Evolutionary conservation across 2,113 vertebrate genomes (phyloP), one percentile per base, ranked within the genome.

Genomic region (Halcyon senegalensis): DNA sequence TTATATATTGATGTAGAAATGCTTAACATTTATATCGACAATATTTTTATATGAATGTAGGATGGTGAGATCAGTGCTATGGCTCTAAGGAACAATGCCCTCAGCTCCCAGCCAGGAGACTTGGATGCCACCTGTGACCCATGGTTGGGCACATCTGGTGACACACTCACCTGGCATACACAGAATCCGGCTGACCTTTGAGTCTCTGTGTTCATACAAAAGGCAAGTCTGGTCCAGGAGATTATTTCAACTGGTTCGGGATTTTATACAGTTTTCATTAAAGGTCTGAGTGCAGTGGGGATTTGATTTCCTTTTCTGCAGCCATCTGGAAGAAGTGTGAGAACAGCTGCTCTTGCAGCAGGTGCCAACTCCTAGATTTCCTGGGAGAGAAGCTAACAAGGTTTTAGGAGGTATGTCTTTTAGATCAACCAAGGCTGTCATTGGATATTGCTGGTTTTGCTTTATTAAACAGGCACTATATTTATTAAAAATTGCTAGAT

Each of bases 141-240:
- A 0, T 1, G 24, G 14, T 33, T 0, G 0, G 59, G 12, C 1
- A 0, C 59, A 43, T 37, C 44, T 89, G 62, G 6, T 5, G 6
- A 39, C 1, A 0, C 4, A 0, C 21, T 69, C 50, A 43, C n/a
- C 44, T 3, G 6, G 13, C 44, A 27, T 30, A 9, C 0, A 0
- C 13, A 5, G 21, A 46, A 35, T 46, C 31, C 2, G 1, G 50
- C 5, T 1, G 0, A 5, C 23, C 59, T 79, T 30, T 5, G 1
- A 28, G 31, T 13, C 28, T 23, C 13, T 0, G 0, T 13, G 41
- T 67, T 66, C 18, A 0, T 5, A 3, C 48, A 27, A 64, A 77
- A 82, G 14, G 41, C 39, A 66, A 59, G 17, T 24, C 48, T 46
- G 35, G 4, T 30, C 59, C 60, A 87, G 84, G 55, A 43, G 87